Percentiles rank a stretch among this genome's conserved stretches.
Evolutionary conservation across 1,140 invertebrate species (phyloP).

Genomic region (Diorhabda carinulata): DNA sequence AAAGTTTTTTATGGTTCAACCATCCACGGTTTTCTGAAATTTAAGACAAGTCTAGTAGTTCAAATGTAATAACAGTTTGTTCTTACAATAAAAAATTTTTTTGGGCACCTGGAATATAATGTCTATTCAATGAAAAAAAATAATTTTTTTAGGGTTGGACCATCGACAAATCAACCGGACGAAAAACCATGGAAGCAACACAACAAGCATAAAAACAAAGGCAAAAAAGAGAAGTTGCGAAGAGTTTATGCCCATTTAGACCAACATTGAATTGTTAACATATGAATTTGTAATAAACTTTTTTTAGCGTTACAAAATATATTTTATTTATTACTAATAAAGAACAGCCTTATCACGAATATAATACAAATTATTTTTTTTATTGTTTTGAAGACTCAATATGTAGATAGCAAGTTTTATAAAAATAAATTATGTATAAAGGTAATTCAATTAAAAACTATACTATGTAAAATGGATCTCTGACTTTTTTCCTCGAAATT

Average conservation of each 20-base stretch:
- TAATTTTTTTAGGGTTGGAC: not conserved
- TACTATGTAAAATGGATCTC: slow-evolving; percentile 85
- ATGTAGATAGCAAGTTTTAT: not conserved
- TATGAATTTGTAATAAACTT: too few species aligned
- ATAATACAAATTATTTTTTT: not conserved
- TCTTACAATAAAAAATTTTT: too few species aligned
- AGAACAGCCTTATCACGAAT: not conserved
- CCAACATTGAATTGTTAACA: slow-evolving; percentile 54
- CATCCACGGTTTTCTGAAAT: too few species aligned
- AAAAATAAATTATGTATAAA: not conserved
- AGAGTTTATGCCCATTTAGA: slow-evolving; percentile 75
- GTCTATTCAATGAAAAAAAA: too few species aligned
- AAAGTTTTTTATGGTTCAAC: too few species aligned
- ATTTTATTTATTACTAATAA: not conserved
- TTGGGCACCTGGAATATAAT: too few species aligned
- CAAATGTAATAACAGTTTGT: too few species aligned
- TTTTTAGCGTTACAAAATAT: slow-evolving; percentile 9
- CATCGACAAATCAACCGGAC: not conserved
- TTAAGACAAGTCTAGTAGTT: too few species aligned
- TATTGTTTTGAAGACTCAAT: not conserved
- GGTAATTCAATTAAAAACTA: slow-evolving; percentile 78
- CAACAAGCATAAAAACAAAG: slow-evolving; percentile 74
- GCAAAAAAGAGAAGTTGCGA: slow-evolving; percentile 83
- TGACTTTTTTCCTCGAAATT: slow-evolving; percentile 91
- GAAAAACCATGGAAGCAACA: slow-evolving; percentile 79